These are phyloP conservation scores for Bos indicus DNA, from an alignment of 2,113 vertebrate species.

Conservation along the genomic window DNA sequence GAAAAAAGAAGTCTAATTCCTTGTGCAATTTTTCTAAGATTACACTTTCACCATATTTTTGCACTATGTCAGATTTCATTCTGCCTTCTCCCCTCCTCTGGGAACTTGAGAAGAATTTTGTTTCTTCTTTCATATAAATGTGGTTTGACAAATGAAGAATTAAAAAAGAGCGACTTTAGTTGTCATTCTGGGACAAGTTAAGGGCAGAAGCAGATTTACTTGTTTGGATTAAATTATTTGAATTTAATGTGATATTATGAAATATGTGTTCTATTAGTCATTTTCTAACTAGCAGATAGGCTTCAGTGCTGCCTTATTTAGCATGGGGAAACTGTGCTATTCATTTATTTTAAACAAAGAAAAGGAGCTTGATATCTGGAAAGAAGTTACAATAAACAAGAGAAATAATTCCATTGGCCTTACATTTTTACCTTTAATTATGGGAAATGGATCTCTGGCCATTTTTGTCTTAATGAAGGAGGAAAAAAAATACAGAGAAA, in stretches of 20 bases:
- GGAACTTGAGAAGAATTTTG: neutral
- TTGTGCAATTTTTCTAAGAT: neutral
- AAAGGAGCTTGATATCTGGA: neutral
- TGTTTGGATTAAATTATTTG: conserved; percentile 28
- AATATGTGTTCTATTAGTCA: conserved; percentile 10
- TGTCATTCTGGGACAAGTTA: neutral
- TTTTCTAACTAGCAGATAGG: conserved; percentile 28
- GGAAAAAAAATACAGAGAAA: neutral
- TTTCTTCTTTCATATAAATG: conserved; percentile 10
- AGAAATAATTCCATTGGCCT: neutral
- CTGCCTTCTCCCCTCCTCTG: neutral
- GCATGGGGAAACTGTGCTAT: neutral
- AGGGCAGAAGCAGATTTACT: conserved; percentile 26
- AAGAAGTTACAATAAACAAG: neutral
- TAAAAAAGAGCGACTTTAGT: neutral
- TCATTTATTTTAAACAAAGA: conserved; percentile 25
- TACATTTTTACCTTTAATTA: neutral
- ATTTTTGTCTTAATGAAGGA: neutral
- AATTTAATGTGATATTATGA: neutral
- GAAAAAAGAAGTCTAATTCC: neutral
- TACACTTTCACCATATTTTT: neutral
- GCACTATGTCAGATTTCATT: neutral
- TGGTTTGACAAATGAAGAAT: neutral
- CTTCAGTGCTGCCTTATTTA: neutral
- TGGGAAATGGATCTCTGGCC: neutral